Conservation (phyloP, 2,888 invertebrate genomes). For the Phalangium opilio region DNA sequence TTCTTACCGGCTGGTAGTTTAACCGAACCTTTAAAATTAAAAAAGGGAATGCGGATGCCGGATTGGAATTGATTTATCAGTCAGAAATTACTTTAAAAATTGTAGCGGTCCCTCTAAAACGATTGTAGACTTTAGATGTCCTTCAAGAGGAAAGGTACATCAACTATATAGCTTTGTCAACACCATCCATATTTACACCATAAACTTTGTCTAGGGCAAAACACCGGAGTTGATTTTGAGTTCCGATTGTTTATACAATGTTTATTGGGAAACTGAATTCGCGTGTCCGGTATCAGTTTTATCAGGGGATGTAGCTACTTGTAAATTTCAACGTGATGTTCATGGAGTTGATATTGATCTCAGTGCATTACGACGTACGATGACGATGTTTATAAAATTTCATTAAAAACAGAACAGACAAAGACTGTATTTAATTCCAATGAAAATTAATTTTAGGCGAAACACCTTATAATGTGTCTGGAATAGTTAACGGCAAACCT, state of each 20-base stretch:
- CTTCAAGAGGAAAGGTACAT: too few relatives aligned
- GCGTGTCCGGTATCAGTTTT: constrained; percentile 26
- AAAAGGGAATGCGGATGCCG: too few relatives aligned
- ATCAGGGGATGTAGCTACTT: constrained; percentile 20
- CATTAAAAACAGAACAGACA: not conserved
- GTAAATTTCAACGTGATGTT: constrained; percentile 24
- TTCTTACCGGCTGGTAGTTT: too few relatives aligned
- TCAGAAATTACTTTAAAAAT: too few relatives aligned
- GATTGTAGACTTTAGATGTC: too few relatives aligned
- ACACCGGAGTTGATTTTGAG: constrained; percentile 15
- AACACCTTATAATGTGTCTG: not conserved
- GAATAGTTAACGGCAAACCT: not conserved
- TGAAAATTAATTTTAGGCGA: constrained; percentile 18
- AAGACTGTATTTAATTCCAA: not conserved
- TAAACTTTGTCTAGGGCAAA: constrained; percentile 5
- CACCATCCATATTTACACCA: too few relatives aligned
- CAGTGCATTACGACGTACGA: constrained; percentile 8
- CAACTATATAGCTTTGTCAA: too few relatives aligned
- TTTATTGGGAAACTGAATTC: constrained; percentile 30
- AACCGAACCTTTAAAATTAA: too few relatives aligned
- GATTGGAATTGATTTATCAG: too few relatives aligned
- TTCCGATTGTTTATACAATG: constrained; percentile 24
- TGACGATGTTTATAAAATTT: not conserved
- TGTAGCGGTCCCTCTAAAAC: too few relatives aligned
- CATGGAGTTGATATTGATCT: constrained; percentile 28